These are phyloP conservation scores for Motacilla alba DNA, from an alignment of 2,113 vertebrate genomes.

Conservation along the genomic window DNA sequence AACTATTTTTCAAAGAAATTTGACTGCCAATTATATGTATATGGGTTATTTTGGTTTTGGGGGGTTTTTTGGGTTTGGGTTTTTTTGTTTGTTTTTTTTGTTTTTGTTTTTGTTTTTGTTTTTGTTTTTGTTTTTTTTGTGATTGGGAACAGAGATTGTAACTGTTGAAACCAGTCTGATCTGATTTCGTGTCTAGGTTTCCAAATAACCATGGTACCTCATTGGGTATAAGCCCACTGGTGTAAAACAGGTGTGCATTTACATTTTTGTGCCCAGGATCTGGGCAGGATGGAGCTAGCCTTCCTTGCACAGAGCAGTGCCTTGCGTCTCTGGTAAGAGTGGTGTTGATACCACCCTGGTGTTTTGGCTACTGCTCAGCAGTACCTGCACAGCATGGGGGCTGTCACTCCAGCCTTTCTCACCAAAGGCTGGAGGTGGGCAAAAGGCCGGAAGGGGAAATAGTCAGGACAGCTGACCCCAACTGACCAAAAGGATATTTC, in stretches of 20 bases:
- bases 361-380: neutral
- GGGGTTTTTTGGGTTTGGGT: neutral
- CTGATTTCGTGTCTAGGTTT: constrained; percentile 34
- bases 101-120: no score
- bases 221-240: neutral
- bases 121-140: neutral
- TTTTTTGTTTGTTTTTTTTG: neutral
- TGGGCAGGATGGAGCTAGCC: neutral
- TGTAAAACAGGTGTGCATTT: neutral
- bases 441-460: neutral
- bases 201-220: neutral
- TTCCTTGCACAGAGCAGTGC: neutral
- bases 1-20: neutral
- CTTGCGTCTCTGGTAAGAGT: neutral
- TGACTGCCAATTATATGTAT: neutral
- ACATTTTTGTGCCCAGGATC: neutral
- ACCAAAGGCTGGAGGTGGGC: neutral
- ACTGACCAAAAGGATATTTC: neutral
- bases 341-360: neutral
- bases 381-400: neutral
- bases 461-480: neutral
- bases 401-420: neutral
- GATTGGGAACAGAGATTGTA: constrained; percentile 1
- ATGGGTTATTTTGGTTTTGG: no score
- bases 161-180: constrained; percentile 13